These are phyloP conservation scores for Toxostoma redivivum DNA, from an alignment of 2,113 vertebrate genomes.

Conservation along the genomic window DNA sequence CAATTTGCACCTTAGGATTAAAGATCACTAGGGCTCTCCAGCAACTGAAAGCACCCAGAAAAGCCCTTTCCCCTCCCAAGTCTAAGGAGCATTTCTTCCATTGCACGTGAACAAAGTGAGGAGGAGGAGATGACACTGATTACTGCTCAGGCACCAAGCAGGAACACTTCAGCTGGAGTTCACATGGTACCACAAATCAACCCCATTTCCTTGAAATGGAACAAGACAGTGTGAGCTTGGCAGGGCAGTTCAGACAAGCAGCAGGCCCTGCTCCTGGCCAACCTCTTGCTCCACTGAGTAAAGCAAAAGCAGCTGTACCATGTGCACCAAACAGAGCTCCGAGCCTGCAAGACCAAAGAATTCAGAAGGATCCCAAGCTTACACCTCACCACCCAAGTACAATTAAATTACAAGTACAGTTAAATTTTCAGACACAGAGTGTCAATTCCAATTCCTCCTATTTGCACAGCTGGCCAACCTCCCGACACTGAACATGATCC, in stretches of 20 bases:
- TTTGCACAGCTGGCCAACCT: background rate
- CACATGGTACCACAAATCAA: background rate
- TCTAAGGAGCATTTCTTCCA: background rate
- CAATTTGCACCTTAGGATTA: conserved; percentile 32
- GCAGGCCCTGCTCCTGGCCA: background rate
- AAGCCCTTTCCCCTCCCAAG: background rate
- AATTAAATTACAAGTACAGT: background rate
- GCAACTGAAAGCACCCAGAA: background rate
- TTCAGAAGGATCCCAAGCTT: rapidly evolving
- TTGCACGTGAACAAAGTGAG: rapidly evolving
- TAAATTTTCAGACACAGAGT: background rate
- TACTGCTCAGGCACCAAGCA: background rate
- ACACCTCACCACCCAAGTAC: background rate
- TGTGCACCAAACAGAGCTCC: background rate
- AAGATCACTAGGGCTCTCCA: background rate
- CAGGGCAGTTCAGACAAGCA: background rate
- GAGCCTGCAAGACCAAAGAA: background rate
- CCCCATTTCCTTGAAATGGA: background rate
- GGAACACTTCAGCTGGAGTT: background rate
- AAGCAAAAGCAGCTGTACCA: background rate
- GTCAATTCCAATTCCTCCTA: background rate
- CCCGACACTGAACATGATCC: rapidly evolving
- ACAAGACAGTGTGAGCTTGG: rapidly evolving
- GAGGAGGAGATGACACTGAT: background rate
- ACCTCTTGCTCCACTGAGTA: background rate